Percentiles rank a stretch among this genome's conserved stretches.
Conservation (phyloP, 2,797 vertebrate genomes). For the Leptoclinus maculatus region DNA sequence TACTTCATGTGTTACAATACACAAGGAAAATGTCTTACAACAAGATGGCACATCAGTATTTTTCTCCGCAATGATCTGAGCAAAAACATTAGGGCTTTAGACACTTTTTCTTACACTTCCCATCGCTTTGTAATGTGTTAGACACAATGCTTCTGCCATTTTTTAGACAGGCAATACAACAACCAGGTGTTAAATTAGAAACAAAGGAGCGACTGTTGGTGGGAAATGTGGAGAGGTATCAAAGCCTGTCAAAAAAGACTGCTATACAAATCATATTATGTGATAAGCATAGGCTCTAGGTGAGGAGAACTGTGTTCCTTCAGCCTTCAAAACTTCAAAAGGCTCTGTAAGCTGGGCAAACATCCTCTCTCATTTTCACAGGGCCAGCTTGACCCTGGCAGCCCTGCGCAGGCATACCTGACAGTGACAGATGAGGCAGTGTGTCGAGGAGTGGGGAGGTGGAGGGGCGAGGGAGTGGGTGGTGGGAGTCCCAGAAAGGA, state of each 20-base stretch:
- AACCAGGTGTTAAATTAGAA: slow-evolving; percentile 65
- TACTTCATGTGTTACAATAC: slow-evolving; percentile 81
- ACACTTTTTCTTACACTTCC: slow-evolving; percentile 45
- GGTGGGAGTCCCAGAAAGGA: slow-evolving; percentile 68
- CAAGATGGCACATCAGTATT: slow-evolving; percentile 78
- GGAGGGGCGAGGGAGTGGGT: slow-evolving; percentile 46
- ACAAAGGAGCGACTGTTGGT: slow-evolving; percentile 61
- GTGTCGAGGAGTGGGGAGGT: slow-evolving; percentile 68
- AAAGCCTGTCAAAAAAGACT: slow-evolving; percentile 61
- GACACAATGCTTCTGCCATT: slow-evolving; percentile 60
- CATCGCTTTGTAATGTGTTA: slow-evolving; percentile 44
- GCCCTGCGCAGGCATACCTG: slow-evolving; percentile 68
- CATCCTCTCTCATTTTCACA: slow-evolving; percentile 71
- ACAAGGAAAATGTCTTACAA: slow-evolving; percentile 76
- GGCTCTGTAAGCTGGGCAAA: slow-evolving; percentile 73
- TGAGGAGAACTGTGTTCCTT: slow-evolving; percentile 68
- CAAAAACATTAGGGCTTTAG: slow-evolving; percentile 62
- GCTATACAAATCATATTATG: slow-evolving; percentile 53
- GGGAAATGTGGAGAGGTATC: slow-evolving; percentile 58
- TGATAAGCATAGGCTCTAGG: slow-evolving; percentile 63
- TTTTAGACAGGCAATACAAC: slow-evolving; percentile 63
- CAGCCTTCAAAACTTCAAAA: slow-evolving; percentile 67
- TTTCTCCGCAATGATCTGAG: slow-evolving; percentile 67
- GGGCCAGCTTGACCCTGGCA: slow-evolving; percentile 70
- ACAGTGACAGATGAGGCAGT: slow-evolving; percentile 83